Conservation (phyloP, 2,888 invertebrate genomes). For the Drosophila diplacantha region DNA sequence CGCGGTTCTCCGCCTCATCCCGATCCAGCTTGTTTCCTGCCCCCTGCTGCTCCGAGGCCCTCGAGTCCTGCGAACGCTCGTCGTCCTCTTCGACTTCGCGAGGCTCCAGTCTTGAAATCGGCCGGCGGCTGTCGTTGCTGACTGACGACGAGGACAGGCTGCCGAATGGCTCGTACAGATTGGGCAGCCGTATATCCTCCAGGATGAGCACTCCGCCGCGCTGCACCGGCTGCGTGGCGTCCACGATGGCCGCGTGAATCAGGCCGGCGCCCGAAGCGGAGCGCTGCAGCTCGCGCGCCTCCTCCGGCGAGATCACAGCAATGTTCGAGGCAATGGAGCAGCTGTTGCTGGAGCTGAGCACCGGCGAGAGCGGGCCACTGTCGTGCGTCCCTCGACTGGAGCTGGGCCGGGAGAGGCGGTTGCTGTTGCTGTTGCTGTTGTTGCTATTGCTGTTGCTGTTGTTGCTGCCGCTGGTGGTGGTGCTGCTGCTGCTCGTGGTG, state of each 20-base stretch:
- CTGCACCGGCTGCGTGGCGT: slow-evolving; percentile 39
- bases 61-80: slow-evolving; percentile 4
- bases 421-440: neutral
- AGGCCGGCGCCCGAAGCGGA: slow-evolving; percentile 41
- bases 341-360: slow-evolving; percentile 38
- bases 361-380: slow-evolving; percentile 23
- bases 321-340: slow-evolving; percentile 42
- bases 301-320: slow-evolving; percentile 41
- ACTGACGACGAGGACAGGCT: slow-evolving; percentile 12
- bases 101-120: neutral
- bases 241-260: slow-evolving; percentile 26
- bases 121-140: slow-evolving; percentile 16
- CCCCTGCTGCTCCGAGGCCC: neutral
- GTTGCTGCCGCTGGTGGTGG: slow-evolving; percentile 1
- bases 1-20: neutral
- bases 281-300: slow-evolving; percentile 47
- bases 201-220: slow-evolving; percentile 46
- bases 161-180: slow-evolving; percentile 34
- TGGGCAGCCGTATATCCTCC: slow-evolving; percentile 58
- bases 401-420: slow-evolving; percentile 3
- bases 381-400: slow-evolving; percentile 5
- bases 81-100: neutral
- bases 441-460: neutral
- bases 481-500: slow-evolving; percentile 1
- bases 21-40: neutral